These are phyloP conservation scores for Macropis europaea DNA, from an alignment of 2,888 invertebrate genomes.

Conservation along the genomic window DNA sequence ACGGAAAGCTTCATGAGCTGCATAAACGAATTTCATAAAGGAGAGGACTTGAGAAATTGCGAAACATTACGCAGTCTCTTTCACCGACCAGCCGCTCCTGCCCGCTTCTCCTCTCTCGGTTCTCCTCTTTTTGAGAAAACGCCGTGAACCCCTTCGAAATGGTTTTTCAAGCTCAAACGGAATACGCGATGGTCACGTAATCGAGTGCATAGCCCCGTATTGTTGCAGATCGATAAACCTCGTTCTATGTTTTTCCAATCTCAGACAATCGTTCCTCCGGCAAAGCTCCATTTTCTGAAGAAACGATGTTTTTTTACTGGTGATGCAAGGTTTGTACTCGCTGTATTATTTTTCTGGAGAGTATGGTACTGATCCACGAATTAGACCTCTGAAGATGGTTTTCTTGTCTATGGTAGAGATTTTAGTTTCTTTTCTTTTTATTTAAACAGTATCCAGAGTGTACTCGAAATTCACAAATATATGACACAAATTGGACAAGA, in stretches of 20 bases:
- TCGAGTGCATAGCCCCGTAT: background rate
- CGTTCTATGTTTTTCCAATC: background rate
- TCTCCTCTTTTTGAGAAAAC: background rate
- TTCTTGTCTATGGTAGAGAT: no score
- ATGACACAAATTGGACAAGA: no score
- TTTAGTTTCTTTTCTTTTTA: no score
- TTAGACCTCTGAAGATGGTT: no score
- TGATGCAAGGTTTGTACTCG: no score
- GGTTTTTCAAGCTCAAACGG: conserved; percentile 23
- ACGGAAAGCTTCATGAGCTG: background rate
- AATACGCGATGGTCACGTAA: conserved; percentile 8
- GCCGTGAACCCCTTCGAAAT: conserved; percentile 3
- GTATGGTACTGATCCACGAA: no score
- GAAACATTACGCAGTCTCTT: conserved; percentile 53
- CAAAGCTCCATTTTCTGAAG: no score
- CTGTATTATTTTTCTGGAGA: no score
- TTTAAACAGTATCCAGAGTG: no score
- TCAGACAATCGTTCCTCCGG: no score
- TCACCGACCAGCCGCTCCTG: background rate
- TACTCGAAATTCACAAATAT: no score
- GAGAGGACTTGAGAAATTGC: conserved; percentile 39
- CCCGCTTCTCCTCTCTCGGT: background rate
- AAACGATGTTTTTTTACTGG: no score
- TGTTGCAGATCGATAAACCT: background rate
- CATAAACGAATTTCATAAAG: conserved; percentile 45